Base-by-base conservation (phyloP, 1,140 invertebrate species). In the Megalopta genalis region DNA sequence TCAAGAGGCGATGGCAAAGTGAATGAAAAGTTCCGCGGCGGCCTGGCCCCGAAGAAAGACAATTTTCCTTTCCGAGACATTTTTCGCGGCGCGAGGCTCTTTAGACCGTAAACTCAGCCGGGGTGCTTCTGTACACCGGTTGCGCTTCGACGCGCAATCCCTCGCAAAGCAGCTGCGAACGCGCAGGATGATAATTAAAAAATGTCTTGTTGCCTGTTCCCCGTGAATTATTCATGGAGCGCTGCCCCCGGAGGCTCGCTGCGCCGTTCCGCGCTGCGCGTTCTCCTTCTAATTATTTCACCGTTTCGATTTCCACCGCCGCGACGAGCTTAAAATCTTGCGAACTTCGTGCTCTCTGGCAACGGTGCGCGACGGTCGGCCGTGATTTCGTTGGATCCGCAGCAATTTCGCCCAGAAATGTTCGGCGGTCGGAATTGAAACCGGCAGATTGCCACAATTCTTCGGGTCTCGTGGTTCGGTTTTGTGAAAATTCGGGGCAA, bases 121-220 rank as follows among this genome's bases (percentile, higher is more conserved):
- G 39, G 46, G 52, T 9, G 32, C 27, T 39, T 18, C 60, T 63
- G 27, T n/a, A 63, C 57, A n/a, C 12, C 14, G 10, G 66, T n/a
- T 60, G 39, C 49, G 49, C n/a, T 39, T 59, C 46, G 37, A 60
- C 37, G 52, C 65, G 68, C 49, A 39, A 62, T 46, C 21, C 78
- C 25, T 27, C 46, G 46, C 23, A 54, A 21, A 77, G 65, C 57
- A 63, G 27, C 52, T 66, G 23, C 60, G 52, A 82, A 62, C 70
- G 67, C 57, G 62, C 27, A 37, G 46, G 39, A 60, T 72, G 76
- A 77, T 83, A 83, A 83, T 83, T 83, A 83, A 83, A 69, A 83
- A 82, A 81, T 69, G 32, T 39, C 75, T 8, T 52, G 67, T 64
- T 54, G 63, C 25, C 52, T 14, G 62, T n/a, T 25, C 37, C 70